Conservation (phyloP, 2,888 invertebrate species). For the Platycheirus rosarum region DNA sequence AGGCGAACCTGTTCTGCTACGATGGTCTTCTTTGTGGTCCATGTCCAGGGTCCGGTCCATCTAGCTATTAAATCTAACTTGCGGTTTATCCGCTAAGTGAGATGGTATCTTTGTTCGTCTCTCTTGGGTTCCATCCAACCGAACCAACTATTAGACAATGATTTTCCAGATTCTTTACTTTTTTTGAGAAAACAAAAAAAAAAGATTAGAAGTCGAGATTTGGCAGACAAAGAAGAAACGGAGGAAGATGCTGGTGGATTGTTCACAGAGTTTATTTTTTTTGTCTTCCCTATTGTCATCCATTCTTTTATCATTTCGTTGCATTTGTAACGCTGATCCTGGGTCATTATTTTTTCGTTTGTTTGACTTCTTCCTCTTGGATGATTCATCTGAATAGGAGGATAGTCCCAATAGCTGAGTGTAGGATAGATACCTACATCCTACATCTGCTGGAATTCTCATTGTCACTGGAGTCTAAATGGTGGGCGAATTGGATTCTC, state of each 20-base stretch:
- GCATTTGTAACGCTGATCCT: slow-evolving; percentile 68
- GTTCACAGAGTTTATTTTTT: slow-evolving; percentile 27
- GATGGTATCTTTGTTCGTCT: slow-evolving; percentile 64
- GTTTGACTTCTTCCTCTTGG: slow-evolving; percentile 39
- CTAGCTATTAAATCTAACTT: slow-evolving; percentile 63
- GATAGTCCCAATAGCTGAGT: neutral
- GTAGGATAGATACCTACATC: neutral
- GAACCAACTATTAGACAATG: slow-evolving; percentile 65
- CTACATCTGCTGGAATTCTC: neutral
- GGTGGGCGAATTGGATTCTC: slow-evolving; percentile 4
- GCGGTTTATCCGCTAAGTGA: slow-evolving; percentile 70
- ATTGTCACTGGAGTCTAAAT: slow-evolving; percentile 2
- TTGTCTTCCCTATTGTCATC: slow-evolving; percentile 11
- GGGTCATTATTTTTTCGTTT: slow-evolving; percentile 64
- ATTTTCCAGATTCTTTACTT: slow-evolving; percentile 48
- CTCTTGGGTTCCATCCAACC: slow-evolving; percentile 46
- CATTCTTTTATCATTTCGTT: slow-evolving; percentile 36
- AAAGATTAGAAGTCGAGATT: slow-evolving; percentile 64
- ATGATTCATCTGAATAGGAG: slow-evolving; percentile 55
- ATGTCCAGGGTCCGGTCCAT: slow-evolving; percentile 34
- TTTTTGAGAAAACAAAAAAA: too few relatives aligned
- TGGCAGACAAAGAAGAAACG: slow-evolving; percentile 37
- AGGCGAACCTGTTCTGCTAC: slow-evolving; percentile 46
- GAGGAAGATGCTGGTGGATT: slow-evolving; percentile 52
- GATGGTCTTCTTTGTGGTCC: slow-evolving; percentile 17